phyloP scores from a whole-genome alignment of 2,797 vertebrate species.

The Poeciliopsis infans region DNA sequence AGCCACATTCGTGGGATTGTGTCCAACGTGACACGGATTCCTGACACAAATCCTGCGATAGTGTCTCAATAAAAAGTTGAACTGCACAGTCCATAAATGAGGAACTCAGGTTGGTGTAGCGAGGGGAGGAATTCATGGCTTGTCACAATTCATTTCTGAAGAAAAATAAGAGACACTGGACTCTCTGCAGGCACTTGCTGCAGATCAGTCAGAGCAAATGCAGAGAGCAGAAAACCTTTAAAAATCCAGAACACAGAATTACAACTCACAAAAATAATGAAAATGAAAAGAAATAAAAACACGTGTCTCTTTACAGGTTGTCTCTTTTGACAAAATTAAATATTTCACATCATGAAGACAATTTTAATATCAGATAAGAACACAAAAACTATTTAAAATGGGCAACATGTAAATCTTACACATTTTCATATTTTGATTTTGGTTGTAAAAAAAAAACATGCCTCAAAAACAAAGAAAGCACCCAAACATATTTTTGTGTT shows the following conservation, averaged over 20 bases:
- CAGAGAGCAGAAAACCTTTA: neutral
- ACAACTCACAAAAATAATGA: too few species aligned
- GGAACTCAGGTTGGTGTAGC: slow-evolving; percentile 35
- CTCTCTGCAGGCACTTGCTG: neutral
- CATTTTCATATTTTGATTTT: too few species aligned
- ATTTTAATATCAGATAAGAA: neutral
- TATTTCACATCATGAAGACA: neutral
- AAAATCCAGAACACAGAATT: neutral
- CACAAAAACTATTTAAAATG: too few species aligned
- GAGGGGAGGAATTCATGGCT: slow-evolving; percentile 54
- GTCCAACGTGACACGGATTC: slow-evolving; percentile 70
- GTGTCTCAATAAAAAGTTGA: slow-evolving; percentile 65
- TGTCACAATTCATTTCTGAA: slow-evolving; percentile 52
- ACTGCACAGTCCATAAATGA: slow-evolving; percentile 43
- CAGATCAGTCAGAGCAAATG: neutral
- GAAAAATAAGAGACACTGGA: slow-evolving; percentile 9
- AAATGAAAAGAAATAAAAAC: neutral
- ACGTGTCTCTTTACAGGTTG: neutral
- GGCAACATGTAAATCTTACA: too few species aligned
- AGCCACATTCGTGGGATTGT: slow-evolving; percentile 63
- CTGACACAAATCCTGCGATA: slow-evolving; percentile 57
- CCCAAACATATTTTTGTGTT: too few species aligned
- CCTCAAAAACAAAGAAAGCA: too few species aligned
- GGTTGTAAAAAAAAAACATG: too few species aligned
- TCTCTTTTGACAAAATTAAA: neutral